phyloP scores from a whole-genome alignment of 1,140 invertebrate genomes.

The Scylla paramamosain region DNA sequence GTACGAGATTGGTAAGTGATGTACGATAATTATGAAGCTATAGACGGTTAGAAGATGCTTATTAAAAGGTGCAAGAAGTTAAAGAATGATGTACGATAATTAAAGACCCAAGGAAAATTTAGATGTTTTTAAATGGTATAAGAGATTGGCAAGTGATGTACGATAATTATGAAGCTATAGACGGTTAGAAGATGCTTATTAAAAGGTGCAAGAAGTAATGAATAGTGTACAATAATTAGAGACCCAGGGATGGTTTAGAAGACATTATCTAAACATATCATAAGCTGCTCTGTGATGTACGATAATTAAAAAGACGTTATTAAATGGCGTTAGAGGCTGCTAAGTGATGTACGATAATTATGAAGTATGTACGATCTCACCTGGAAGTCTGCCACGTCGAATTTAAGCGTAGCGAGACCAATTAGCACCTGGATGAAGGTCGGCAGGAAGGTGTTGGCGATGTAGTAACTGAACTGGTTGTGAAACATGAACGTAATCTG shows the following conservation, averaged over 20 bases:
- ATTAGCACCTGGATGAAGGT: neutral
- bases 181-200: neutral
- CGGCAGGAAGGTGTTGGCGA: neutral
- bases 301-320: no score
- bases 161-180: neutral
- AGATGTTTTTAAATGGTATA: no score
- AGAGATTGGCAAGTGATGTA: no score
- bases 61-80: neutral
- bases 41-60: neutral
- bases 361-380: neutral
- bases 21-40: neutral
- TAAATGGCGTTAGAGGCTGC: no score
- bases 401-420: neutral
- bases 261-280: neutral
- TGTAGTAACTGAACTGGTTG: conserved; percentile 14
- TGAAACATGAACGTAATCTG: neutral
- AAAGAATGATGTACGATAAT: neutral
- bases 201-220: neutral
- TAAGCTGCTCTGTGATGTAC: no score
- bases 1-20: no score
- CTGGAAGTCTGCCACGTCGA: neutral
- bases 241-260: no score
- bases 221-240: neutral
- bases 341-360: no score
- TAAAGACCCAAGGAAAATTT: no score